Percentiles rank a stretch among this genome's conserved stretches.
These are phyloP conservation scores for Anthopleura xanthogrammica DNA, from an alignment of 92 coral and sea anemone species.

Conservation along the genomic window DNA sequence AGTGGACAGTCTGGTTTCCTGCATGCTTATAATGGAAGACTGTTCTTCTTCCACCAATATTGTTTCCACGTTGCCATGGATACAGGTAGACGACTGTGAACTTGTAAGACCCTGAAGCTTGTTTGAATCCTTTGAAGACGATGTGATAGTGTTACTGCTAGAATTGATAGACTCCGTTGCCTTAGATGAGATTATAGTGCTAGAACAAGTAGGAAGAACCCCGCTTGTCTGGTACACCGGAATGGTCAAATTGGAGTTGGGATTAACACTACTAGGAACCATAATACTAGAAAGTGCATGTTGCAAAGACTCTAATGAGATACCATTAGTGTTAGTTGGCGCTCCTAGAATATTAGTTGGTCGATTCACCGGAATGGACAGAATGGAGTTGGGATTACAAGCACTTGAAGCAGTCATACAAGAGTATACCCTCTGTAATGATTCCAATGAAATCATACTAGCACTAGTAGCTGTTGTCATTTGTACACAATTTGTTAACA, in stretches of 20 bases:
- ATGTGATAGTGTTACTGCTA: no score
- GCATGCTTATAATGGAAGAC: no score
- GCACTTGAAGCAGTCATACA: neutral
- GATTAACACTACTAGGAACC: neutral
- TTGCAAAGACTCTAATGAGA: neutral
- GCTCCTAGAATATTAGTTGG: neutral
- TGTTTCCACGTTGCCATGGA: neutral
- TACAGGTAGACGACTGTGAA: neutral
- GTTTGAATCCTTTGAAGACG: no score
- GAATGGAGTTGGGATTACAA: neutral
- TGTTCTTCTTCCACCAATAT: neutral
- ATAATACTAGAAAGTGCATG: neutral
- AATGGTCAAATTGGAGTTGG: neutral
- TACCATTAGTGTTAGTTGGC: neutral
- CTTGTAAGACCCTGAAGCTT: neutral
- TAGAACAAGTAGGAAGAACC: neutral
- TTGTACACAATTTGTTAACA: neutral
- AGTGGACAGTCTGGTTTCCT: no score
- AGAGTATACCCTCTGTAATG: neutral
- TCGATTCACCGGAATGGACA: neutral
- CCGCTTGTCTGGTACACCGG: neutral
- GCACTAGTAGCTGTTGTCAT: neutral
- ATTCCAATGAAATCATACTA: neutral
- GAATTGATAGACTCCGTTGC: no score
- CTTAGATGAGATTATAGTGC: neutral